Evolutionary conservation across 2,888 invertebrate species (phyloP).

Genomic region (Nephrotoma appendiculata): DNA sequence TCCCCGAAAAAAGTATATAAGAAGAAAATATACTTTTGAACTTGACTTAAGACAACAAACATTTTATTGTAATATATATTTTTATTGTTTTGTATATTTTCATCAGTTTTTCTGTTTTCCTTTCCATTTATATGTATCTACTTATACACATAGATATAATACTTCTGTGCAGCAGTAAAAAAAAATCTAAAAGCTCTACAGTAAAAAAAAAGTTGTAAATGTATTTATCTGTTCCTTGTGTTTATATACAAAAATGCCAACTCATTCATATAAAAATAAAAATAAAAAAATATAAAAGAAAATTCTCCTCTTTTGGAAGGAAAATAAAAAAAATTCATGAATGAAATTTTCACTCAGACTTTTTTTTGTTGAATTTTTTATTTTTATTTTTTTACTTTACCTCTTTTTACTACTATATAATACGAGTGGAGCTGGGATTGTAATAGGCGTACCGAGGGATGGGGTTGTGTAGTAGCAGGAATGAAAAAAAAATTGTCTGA

Average conservation of each 20-base stretch:
- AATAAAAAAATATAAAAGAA: neutral
- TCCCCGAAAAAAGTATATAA: neutral
- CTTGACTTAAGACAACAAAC: constrained; percentile 4
- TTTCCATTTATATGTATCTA: neutral
- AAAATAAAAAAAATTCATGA: neutral
- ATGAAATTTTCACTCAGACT: neutral
- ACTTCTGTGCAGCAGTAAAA: neutral
- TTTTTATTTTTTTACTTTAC: neutral
- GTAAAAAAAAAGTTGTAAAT: neutral
- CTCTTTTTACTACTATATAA: neutral
- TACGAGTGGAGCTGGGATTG: neutral
- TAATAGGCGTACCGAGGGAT: neutral
- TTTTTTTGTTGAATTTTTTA: neutral
- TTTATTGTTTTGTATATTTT: neutral
- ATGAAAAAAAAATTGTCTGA: neutral
- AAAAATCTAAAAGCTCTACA: neutral
- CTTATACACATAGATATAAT: neutral
- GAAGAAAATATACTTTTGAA: constrained; percentile 1
- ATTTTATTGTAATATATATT: neutral
- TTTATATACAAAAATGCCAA: neutral
- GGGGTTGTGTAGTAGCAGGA: neutral
- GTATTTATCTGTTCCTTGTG: neutral
- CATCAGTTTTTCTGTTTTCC: neutral
- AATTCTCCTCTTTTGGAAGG: neutral
- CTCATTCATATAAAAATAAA: neutral